Evolutionary conservation across 1,140 invertebrate genomes (phyloP), one percentile per base, ranked within the genome.

Genomic region (Drosophila bocqueti): DNA sequence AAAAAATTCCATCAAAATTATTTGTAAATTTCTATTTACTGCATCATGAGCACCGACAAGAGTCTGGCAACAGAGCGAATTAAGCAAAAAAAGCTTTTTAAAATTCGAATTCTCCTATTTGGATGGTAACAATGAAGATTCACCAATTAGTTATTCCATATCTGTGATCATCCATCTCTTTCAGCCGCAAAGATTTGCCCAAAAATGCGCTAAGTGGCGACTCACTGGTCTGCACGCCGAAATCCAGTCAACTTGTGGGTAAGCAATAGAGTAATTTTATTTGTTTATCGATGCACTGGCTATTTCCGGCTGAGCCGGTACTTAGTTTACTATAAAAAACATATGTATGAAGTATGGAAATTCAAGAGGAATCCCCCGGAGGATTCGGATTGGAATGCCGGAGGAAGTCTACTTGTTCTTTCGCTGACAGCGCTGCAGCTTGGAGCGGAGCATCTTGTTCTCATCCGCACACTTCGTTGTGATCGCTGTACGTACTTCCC

Each of bases 401-500:
- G 5, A 21, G 1, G 21, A 13, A 3, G 7, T 9, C 31, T 76
- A 76, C 43, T 77, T 78, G 0, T 31, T 47, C 16, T 81, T 85
- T 40, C 54, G 54, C 54, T 57, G 54, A 16, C 52, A 38, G 13
- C 77, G 73, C 29, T 62, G 55, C n/a, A 49, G 31, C n/a, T 69
- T 57, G 26, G 75, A 75, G 3, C 91, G 81, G 0, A 78, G 63
- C 94, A 95, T 95, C 91, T 95, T 95, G 61, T 94, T 94, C 83
- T 95, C 95, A 64, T 95, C 94, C 2, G 94, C 94, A 74, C 95
- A 95, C 81, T 95, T 95, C 0, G 94, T 94, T n/a, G 94, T 94
- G 13, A 95, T 95, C 4, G 94, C 89, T 15, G 76, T 91, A 18
- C 83, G 83, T 8, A 93, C 93, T 18, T 93, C 81, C 8, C 85